A percentile compares a stretch with the other conserved stretches of the same genome.
Conservation (phyloP, 2,797 vertebrate genomes). For the Megaceryle alcyon region DNA sequence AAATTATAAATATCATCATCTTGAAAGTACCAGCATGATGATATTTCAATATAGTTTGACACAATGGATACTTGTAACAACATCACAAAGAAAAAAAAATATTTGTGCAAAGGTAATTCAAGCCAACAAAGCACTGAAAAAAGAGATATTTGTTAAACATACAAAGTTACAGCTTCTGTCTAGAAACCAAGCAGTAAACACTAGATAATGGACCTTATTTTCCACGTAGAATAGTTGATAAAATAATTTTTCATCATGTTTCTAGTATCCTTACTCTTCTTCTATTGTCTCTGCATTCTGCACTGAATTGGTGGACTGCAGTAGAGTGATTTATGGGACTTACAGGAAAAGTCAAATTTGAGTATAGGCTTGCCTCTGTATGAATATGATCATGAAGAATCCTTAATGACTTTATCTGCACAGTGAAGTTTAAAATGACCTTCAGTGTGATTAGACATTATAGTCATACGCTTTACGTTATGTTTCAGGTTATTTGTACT, state of each 20-base stretch:
- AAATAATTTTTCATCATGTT: background rate
- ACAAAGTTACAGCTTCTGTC: background rate
- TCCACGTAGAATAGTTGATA: background rate
- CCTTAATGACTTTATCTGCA: background rate
- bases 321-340: background rate
- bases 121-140: background rate
- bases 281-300: background rate
- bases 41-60: background rate
- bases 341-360: background rate
- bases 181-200: background rate
- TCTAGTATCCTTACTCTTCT: background rate
- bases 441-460: background rate
- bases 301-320: accelerated
- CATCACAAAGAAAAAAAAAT: background rate
- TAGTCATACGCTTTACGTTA: background rate
- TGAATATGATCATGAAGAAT: background rate
- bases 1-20: background rate
- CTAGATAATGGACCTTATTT: background rate
- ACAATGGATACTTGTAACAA: background rate
- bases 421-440: background rate
- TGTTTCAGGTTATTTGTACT: background rate
- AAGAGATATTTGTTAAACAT: background rate
- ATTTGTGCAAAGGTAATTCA: background rate
- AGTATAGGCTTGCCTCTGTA: background rate
- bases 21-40: background rate